Evolutionary conservation across 2,113 vertebrate species (phyloP), one percentile per base, ranked within the genome.

Genomic region (Callionymus lyra): DNA sequence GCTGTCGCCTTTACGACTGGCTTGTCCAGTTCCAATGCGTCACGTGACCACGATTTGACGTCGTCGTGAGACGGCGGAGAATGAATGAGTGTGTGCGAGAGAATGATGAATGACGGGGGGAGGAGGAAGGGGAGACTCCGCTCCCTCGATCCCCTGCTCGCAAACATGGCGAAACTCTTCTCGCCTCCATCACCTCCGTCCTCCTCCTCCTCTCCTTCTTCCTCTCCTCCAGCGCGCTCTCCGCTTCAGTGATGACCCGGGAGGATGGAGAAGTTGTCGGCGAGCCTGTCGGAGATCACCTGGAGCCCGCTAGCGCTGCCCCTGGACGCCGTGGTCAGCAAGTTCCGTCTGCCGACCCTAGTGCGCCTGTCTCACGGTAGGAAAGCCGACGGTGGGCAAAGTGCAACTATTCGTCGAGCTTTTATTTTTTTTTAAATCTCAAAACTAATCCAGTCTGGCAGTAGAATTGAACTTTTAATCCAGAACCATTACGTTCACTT

Each of bases 301-400:
- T 95, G 92, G 91, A 91, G 89, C 87, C 83, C 89, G 73, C 83
- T 90, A 79, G 82, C 90, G 70, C 81, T 94, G 80, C 92, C 92
- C 40, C 69, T 95, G 48, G 92, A 95, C 65, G 83, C 88, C 47
- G 88, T 95, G 82, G 90, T 95, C 78, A 89, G 90, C 78, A 91
- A 90, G 82, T 89, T 90, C 80, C 89, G 89, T 46, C 77, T 93
- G 80, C 92, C 92, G 48, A 86, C 90, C 9, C 84, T 94, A 67
- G 89, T 91, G 54, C 87, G 87, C 31, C 86, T 91, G 36, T 86
- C 86, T 38, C 87, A 84, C 85, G 92, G 92, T 94, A 91, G 65
- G 56, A 65, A 8, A 41, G 4, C 4, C 21, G 8, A 27, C 4
- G 21, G 21, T 27, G 4, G 21, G 21, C 21, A 8, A 4, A 4